Base-by-base conservation (phyloP, 2,888 invertebrate species). In the Scaptodrosophila latifasciaeformis region DNA sequence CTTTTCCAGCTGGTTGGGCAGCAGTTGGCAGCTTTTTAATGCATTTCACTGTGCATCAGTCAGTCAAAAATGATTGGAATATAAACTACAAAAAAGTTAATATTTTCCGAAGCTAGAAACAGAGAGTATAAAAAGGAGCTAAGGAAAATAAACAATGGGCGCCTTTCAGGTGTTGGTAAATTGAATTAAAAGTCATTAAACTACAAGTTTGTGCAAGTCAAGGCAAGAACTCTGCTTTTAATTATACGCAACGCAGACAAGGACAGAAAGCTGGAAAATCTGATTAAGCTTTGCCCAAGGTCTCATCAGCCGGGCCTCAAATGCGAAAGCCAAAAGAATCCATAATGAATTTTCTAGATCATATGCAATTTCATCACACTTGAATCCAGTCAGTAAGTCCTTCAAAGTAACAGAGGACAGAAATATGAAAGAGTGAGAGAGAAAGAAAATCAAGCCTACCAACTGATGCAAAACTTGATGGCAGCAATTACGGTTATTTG, bases 181-280 rank as follows among this genome's bases (percentile, higher is more conserved):
- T 76, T 66, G 51, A 76, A 74, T 75, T 70, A 74, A 76, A 72
- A 68, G 60, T 72, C 62, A 68, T 66, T 70, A 68, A 68, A 64
- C 70, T 44, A 54, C 60, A 65, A 70, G 65, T 70, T 70, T 54
- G 56, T 54, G n/a, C n/a, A n/a, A n/a, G n/a, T n/a, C n/a, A n/a
- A n/a, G n/a, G n/a, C n/a, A n/a, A n/a, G n/a, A n/a, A n/a, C n/a
- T n/a, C n/a, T n/a, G n/a, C n/a, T n/a, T n/a, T n/a, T n/a, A n/a
- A n/a, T n/a, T n/a, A n/a, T n/a, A n/a, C n/a, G n/a, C n/a, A n/a
- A n/a, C n/a, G n/a, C n/a, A n/a, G n/a, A n/a, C n/a, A n/a, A n/a
- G n/a, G n/a, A n/a, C n/a, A n/a, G n/a, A n/a, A n/a, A n/a, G n/a
- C n/a, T n/a, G n/a, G n/a, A n/a, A n/a, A n/a, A n/a, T n/a, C n/a